These are phyloP conservation scores for Aleiodes alternator DNA, from an alignment of 2,888 invertebrate species.

Conservation along the genomic window DNA sequence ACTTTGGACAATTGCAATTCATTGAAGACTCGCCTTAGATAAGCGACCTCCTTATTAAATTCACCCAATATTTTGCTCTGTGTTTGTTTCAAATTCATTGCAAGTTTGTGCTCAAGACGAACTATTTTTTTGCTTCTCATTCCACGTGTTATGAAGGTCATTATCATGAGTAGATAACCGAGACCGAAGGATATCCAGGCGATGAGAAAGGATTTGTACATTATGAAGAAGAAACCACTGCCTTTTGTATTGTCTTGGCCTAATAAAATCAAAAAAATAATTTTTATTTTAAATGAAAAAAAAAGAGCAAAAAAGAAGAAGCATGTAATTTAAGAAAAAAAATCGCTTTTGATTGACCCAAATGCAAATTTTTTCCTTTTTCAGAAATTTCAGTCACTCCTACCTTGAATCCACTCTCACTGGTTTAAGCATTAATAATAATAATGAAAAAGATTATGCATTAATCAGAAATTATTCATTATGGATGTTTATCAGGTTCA, in stretches of 20 bases:
- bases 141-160: constrained; percentile 88
- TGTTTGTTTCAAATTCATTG: constrained; percentile 85
- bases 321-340: background rate
- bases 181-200: constrained; percentile 94
- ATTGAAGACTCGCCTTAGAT: constrained; percentile 85
- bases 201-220: constrained; percentile 89
- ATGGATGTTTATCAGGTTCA: constrained; percentile 21
- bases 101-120: constrained; percentile 85
- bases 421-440: constrained; percentile 10
- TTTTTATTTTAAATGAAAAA: constrained; percentile 13
- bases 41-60: constrained; percentile 85
- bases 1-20: constrained; percentile 89
- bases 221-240: constrained; percentile 80
- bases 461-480: constrained; percentile 13
- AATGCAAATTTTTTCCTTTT: background rate
- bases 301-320: background rate
- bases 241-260: constrained; percentile 72
- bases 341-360: background rate
- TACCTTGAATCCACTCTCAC: constrained; percentile 16
- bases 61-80: constrained; percentile 87
- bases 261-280: constrained; percentile 49
- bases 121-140: constrained; percentile 86
- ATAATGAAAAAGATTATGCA: background rate
- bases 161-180: constrained; percentile 93
- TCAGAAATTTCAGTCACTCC: background rate